Evolutionary conservation across 2,888 invertebrate genomes (phyloP).

Genomic region (Pyrochroa serraticornis): DNA sequence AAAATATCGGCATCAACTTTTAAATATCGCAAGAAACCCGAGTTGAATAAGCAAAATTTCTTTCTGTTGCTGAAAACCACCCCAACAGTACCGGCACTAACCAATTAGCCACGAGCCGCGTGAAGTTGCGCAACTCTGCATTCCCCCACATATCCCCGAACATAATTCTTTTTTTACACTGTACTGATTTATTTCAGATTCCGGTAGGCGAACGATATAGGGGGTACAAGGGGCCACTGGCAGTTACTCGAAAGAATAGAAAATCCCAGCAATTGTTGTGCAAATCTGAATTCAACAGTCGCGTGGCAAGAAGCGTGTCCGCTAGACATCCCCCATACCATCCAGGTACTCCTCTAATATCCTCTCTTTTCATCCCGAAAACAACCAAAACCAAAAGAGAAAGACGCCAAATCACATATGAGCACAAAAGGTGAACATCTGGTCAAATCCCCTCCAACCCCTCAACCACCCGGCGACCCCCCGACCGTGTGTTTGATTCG

Average conservation of each 20-base stretch:
- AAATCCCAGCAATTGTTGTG: conserved; percentile 56
- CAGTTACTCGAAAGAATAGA: conserved; percentile 54
- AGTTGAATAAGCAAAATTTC: no score
- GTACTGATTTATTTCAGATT: conserved; percentile 29
- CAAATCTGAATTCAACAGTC: conserved; percentile 54
- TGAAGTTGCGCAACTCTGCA: conserved; percentile 22
- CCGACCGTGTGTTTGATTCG: conserved; percentile 15
- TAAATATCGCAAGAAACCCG: no score
- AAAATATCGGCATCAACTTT: no score
- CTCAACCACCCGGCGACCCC: background rate
- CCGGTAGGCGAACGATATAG: background rate
- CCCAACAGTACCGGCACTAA: conserved; percentile 7
- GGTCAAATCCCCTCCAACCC: conserved; percentile 38
- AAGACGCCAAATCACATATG: conserved; percentile 32
- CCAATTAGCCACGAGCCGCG: conserved; percentile 24
- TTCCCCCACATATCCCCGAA: conserved; percentile 3
- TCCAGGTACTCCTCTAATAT: conserved; percentile 50
- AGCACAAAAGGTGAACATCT: conserved; percentile 50
- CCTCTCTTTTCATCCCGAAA: conserved; percentile 42
- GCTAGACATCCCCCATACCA: conserved; percentile 56
- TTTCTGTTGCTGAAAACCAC: background rate
- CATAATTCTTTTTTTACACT: no score
- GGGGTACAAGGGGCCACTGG: conserved; percentile 37
- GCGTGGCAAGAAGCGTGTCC: conserved; percentile 56
- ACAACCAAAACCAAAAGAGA: conserved; percentile 3